Base-by-base conservation (phyloP, 2,888 invertebrate species). In the Cryptosula pallasiana region DNA sequence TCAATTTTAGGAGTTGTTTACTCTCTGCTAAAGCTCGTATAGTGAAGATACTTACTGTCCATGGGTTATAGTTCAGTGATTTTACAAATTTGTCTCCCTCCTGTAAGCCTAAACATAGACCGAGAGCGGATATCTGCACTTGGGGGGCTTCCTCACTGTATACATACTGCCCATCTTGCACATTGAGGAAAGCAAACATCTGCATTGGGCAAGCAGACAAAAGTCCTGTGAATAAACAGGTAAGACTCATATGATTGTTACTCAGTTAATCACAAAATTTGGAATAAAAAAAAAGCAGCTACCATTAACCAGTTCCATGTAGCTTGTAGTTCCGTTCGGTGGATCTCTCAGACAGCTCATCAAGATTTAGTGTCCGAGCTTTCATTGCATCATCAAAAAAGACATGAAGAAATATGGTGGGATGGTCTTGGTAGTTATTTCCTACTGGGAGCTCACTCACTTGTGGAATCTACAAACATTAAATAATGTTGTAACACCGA, bases 391-490 rank as follows among this genome's bases (percentile, higher is more conserved):
- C 55, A n/a, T 58, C 36, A 58, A 71, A 27, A 20, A 35, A 35
- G 20, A 23, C 55, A 9, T 35, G 35, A 35, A 91, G 3, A 16
- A 63, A 34, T 63, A 63, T 32, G 3, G 63, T 34, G 35, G 81
- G 74, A 57, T 81, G 81, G 69, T 83, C 82, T 71, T 82, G 81
- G 0, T 82, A 76, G 72, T 81, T 81, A n/a, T 79, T 77, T 9
- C 83, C 83, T 5, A 83, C 83, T 2, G 82, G 82, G 13, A 83
- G 75, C 72, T 82, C 79, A 2, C 78, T 77, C 3, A 79, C 76
- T 1, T 81, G 77, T n/a, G 80, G 79, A 69, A 83, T 80, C 82
- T 83, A 71, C 45, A 45, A 20, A 20, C 45, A 45, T 32, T 25
- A 9, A 32, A 55, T 55, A 23, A 9, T 13, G 45, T n/a, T n/a